Base-by-base conservation (phyloP, 2,888 invertebrate species). In the Caenorhabditis sulstoni region DNA sequence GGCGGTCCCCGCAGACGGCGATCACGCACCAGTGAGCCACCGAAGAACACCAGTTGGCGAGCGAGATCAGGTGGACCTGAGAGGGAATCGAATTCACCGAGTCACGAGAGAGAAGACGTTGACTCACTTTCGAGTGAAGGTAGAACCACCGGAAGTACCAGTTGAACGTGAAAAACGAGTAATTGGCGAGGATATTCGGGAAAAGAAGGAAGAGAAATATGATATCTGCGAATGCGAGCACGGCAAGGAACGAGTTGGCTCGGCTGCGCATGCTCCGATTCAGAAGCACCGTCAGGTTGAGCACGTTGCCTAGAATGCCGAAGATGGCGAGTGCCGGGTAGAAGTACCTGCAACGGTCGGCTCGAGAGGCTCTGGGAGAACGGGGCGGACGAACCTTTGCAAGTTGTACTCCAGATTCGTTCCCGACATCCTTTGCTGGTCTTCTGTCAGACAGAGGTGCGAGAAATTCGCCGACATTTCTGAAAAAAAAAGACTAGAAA, bases 21-120 rank as follows among this genome's bases (percentile, higher is more conserved):
- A 89, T 89, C 22, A 89, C 88, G 73, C 87, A 87, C 88, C 88
- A 90, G 68, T 90, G 89, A 44, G 89, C 89, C 35, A 89, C 87
- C 12, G 87, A 87, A n/a, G 89, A 90, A 37, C 87, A 87, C 89
- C 89, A 89, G 73, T 89, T 89, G 37, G 89, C 88, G 7, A 90
- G 76, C 0, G 88, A 81, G n/a, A 88, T 81, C 49, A 89, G 61
- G 59, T 89, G 87, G 9, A 78, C 78, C 80, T 82, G 65, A n/a
- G n/a, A n/a, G n/a, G n/a, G n/a, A n/a, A n/a, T n/a, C n/a, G n/a
- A n/a, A n/a, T n/a, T n/a, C n/a, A n/a, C n/a, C n/a, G n/a, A n/a
- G n/a, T n/a, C 37, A 76, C 4, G 7, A 7, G 29, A 29, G 7
- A 29, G 29, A 7, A 29, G 29, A 3, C 29, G 39, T 47, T 22